Percentiles rank a stretch among this genome's conserved stretches.
Evolutionary conservation across 2,113 vertebrate species (phyloP).

Genomic region (Equus przewalskii): DNA sequence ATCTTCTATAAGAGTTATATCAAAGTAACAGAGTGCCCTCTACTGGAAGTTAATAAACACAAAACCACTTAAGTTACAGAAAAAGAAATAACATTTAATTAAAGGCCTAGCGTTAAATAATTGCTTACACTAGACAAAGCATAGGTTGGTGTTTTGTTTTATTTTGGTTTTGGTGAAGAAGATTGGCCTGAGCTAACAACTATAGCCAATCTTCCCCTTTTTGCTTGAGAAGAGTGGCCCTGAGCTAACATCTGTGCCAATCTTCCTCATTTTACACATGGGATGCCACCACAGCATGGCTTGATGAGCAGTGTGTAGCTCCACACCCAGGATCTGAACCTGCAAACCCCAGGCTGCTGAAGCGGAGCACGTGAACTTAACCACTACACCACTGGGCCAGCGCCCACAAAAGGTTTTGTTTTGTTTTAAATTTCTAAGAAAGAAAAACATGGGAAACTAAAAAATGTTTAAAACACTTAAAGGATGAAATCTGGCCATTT

Average conservation of each 20-base stretch:
- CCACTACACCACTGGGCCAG: too few relatives aligned
- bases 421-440: background rate
- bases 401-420: background rate
- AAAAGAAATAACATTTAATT: background rate
- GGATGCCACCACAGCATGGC: too few relatives aligned
- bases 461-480: conserved; percentile 32
- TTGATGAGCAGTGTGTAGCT: too few relatives aligned
- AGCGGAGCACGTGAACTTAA: too few relatives aligned
- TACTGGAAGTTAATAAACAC: conserved; percentile 57
- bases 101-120: conserved; percentile 49
- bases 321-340: too few relatives aligned
- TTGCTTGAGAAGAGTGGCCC: too few relatives aligned
- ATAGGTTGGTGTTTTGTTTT: background rate
- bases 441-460: conserved; percentile 28
- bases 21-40: conserved; percentile 55
- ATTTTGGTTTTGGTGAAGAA: too few relatives aligned
- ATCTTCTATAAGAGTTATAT: background rate
- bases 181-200: too few relatives aligned
- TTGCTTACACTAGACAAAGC: background rate
- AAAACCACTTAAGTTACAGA: background rate
- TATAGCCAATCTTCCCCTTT: too few relatives aligned
- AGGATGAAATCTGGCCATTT: background rate
- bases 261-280: too few relatives aligned
- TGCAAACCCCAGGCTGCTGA: too few relatives aligned
- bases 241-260: too few relatives aligned